Percentiles rank a stretch among this genome's conserved stretches.
Evolutionary conservation across 2,888 invertebrate species (phyloP).

Genomic region (Seladonia tumulorum): DNA sequence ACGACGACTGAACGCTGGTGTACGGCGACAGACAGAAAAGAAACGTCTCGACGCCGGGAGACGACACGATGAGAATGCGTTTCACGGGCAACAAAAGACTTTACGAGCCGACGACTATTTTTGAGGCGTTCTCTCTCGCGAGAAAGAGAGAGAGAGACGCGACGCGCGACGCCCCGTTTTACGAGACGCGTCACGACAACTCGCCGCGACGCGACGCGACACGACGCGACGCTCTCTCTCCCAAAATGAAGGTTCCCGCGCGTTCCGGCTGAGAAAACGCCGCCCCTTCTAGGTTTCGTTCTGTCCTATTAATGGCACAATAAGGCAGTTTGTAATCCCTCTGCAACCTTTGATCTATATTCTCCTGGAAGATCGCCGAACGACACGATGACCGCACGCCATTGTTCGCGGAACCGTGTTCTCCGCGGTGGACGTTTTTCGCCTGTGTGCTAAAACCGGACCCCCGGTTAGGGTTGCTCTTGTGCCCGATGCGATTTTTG

Average conservation of each 20-base stretch:
- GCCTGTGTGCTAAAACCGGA: not conserved
- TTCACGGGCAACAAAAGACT: conserved; percentile 69
- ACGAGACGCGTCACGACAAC: conserved; percentile 45
- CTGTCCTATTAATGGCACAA: conserved; percentile 38
- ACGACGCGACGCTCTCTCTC: conserved; percentile 21
- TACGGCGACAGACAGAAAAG: conserved; percentile 52
- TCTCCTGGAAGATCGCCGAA: not conserved
- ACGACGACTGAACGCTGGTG: conserved; percentile 25
- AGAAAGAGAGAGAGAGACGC: conserved; percentile 26
- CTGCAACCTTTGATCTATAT: conserved; percentile 30
- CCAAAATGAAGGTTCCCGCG: conserved; percentile 53
- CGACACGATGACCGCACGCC: not conserved
- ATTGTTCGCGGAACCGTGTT: not conserved
- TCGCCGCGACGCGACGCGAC: not conserved
- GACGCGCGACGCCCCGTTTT: conserved; percentile 50
- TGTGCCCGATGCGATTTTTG: not conserved
- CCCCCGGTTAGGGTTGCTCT: not conserved
- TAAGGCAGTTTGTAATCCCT: conserved; percentile 27
- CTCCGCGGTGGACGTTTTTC: not conserved
- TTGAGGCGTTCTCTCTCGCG: conserved; percentile 64
- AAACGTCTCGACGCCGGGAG: conserved; percentile 48
- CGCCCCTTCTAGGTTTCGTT: conserved; percentile 27
- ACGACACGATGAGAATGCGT: conserved; percentile 56
- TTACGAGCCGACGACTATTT: conserved; percentile 76
- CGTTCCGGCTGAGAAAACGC: conserved; percentile 33